Base-by-base conservation (phyloP, 2,113 vertebrate genomes). In the Zootoca vivipara region DNA sequence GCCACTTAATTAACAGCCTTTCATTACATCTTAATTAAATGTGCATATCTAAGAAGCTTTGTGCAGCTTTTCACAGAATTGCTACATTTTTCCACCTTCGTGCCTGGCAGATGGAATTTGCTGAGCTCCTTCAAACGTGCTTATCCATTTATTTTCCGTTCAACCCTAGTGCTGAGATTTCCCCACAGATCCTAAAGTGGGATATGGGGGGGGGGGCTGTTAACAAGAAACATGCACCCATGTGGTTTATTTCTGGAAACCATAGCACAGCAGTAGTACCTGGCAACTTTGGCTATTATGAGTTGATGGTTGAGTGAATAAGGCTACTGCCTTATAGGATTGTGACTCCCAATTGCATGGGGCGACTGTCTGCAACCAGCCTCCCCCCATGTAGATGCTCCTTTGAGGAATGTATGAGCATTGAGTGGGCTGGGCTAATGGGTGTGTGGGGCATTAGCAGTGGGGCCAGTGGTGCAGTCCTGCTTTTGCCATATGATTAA, bases 141-240 rank as follows among this genome's bases (percentile, higher is more conserved):
- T 93, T 87, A 83, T 87, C 86, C 83, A 10, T 93, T 93, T 89
- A 77, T 89, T 22, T 62, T 72, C 79, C 83, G 80, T 92, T 87
- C 85, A 82, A 85, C 92, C 85, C 86, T 64, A 89, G 80, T 0
- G 0, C 84, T 81, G 64, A 92, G 67, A 30, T 91, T 92, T 95
- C 91, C 58, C 0, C 0, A 40, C 64, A 92, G 90, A 93, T 92
- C 83, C 69, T 64, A 90, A 83, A 67, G 46, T 52, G 46, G 46
- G 10, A 9, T 52, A 9, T 52, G 46, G 46, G 46, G 9, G 10
- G 73, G 52, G 78, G 46, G 89, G 83, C 85, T 93, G 85, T 92
- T 93, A 42, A 93, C 92, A 93, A 87, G 88, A 94, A 94, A 87
- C 79, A 90, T 0, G 77, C 62, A 52, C 46, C 89, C 72, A 0